Base-by-base conservation (phyloP, 2,113 vertebrate species). In the Thomomys bottae region DNA sequence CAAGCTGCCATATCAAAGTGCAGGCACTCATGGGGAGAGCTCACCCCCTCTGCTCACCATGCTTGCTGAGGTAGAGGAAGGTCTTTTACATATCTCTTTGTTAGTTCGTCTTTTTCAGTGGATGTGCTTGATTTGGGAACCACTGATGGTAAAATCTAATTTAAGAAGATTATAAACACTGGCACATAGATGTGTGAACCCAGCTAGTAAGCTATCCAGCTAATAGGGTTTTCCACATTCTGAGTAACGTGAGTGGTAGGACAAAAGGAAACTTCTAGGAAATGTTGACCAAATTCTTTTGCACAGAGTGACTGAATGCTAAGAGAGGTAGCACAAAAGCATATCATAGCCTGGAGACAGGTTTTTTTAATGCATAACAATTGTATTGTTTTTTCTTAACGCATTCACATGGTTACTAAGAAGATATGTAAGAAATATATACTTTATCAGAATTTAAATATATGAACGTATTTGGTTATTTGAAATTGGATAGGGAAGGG, bases 61-160 rank as follows among this genome's bases (percentile, higher is more conserved):
- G 49, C 59, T 8, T 61, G 40, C 94, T 77, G 67, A 89, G 72
- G 72, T 4, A 54, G 90, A 79, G n/a, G 89, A 87, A 78, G 86
- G 76, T 95, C 17, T 95, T 97, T 96, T 96, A 89, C 90, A 57
- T 94, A 5, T 77, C 92, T 86, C 45, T 94, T 94, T 96, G 94
- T 40, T 91, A 84, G 30, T 88, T 63, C 91, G 84, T 72, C 73
- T 96, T 94, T 95, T 94, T 26, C 36, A 95, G 66, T 78, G 32
- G 59, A 32, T 89, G 81, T 95, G 89, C 87, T 83, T 36, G 73
- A 85, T 91, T 95, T 94, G 20, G 80, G 95, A 84, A 85, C 77
- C 70, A 63, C 34, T 77, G 36, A 95, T 89, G 93, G 73, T 49
- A 95, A 93, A 96, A 93, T 95, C 84, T 95, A 92, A 94, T 93